Conservation (phyloP, 2,888 invertebrate species). For the Carcina quercana region DNA sequence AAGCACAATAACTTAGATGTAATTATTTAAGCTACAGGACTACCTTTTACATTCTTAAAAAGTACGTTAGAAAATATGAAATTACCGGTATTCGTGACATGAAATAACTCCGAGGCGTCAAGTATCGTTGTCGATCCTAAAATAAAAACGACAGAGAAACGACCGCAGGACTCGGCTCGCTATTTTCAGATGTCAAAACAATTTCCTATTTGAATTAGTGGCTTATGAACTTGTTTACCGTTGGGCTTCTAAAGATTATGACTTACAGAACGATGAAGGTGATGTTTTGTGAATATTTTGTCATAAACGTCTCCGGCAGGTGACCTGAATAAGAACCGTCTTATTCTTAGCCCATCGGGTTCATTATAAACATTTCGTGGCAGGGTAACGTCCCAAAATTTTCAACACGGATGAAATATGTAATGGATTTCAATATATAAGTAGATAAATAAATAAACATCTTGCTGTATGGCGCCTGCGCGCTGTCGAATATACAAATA, state of each 20-base stretch:
- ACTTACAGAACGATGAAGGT: background rate
- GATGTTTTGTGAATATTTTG: slow-evolving; percentile 17
- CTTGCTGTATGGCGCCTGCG: no score
- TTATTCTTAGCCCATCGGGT: no score
- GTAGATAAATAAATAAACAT: no score
- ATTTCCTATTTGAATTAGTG: slow-evolving; percentile 6
- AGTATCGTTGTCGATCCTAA: slow-evolving; percentile 25
- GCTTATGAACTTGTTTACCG: slow-evolving; percentile 8
- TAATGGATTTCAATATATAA: no score
- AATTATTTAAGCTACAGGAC: no score
- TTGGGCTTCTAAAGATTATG: slow-evolving; percentile 3
- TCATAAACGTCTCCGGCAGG: slow-evolving; percentile 21
- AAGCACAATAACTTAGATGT: no score
- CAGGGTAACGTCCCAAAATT: no score
- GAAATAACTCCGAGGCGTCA: slow-evolving; percentile 21
- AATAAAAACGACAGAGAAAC: slow-evolving; percentile 19
- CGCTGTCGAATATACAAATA: no score
- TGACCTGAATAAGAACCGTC: slow-evolving; percentile 10
- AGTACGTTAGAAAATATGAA: slow-evolving; percentile 15
- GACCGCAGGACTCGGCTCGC: slow-evolving; percentile 1
- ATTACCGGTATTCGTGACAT: no score
- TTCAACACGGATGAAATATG: no score
- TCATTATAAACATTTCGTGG: no score
- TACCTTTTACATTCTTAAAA: no score
- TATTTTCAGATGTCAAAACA: slow-evolving; percentile 14